A percentile compares a stretch with the other conserved stretches of the same genome.
Conservation (phyloP, 2,797 vertebrate genomes). For the Limnodromus scolopaceus region DNA sequence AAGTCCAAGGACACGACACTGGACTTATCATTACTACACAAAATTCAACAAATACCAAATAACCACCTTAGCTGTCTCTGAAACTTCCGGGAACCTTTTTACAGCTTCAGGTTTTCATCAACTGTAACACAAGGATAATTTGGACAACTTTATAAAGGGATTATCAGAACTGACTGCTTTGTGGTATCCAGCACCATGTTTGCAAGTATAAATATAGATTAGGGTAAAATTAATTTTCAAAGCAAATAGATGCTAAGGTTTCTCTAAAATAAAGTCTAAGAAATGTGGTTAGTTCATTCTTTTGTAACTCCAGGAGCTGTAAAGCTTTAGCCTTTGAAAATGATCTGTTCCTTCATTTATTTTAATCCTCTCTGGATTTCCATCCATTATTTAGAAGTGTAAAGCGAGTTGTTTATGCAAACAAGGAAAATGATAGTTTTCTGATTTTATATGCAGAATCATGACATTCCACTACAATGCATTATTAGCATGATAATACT, state of each 20-base stretch:
- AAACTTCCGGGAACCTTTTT: neutral
- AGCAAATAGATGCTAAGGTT: neutral
- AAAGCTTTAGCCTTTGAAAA: slow-evolving; percentile 6
- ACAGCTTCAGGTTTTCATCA: neutral
- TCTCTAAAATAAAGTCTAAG: neutral
- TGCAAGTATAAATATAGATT: neutral
- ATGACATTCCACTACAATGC: neutral
- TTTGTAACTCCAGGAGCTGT: neutral
- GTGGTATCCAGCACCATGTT: neutral
- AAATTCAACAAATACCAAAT: neutral
- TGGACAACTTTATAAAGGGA: neutral
- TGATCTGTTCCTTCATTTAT: neutral
- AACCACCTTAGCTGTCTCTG: neutral
- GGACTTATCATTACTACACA: neutral
- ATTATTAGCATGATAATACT: neutral
- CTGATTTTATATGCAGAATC: neutral
- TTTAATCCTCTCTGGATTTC: slow-evolving; percentile 34
- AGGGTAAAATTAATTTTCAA: neutral
- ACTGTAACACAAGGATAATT: neutral
- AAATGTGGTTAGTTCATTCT: neutral
- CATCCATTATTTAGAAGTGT: neutral
- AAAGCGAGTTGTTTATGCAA: slow-evolving; percentile 18
- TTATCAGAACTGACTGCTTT: neutral
- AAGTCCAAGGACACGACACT: neutral
- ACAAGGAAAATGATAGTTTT: neutral